Evolutionary conservation across 2,888 invertebrate genomes (phyloP), one percentile per base, ranked within the genome.

Genomic region (Limenitis camilla): DNA sequence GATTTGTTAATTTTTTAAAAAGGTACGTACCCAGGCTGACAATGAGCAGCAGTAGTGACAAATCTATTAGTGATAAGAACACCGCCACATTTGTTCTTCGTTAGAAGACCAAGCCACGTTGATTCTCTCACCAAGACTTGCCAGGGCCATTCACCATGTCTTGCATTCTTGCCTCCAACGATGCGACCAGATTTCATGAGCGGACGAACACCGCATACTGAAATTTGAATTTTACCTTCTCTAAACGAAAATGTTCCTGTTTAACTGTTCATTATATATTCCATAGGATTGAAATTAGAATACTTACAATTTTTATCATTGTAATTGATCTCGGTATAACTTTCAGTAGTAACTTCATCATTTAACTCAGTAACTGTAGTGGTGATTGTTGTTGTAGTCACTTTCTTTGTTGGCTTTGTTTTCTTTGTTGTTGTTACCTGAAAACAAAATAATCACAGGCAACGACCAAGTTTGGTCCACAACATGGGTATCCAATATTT

Each of bases 21-120:
- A 43, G 1, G 30, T 35, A 71, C 88, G 85, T 77, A 95, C 94
- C 96, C 96, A 40, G 97, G 96, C 74, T 97, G 96, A 82, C 97
- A 97, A 89, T 97, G 97, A 0, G 97, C 97, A 0, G 97, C 97
- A 0, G 97, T 97, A 54, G 96, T 92, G 5, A 97, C 96, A 71
- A 92, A 96, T 75, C 91, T 91, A 65, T 90, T 93, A 33, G 95
- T 94, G 66, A 97, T 95, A n/a, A 97, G 90, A 0, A 97, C 97
- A 2, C 97, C 97, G 1, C 97, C 97, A 71, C 97, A 97, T 80
- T 97, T 97, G 81, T 97, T 97, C 79, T 97, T 97, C 43, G 96
- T 96, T 79, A 97, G 96, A 19, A 97, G 90, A 0, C 97, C 97
- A 40, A 97, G 86, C 96, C 96, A 97, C 0, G 96, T 96, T 1